Evolutionary conservation across 2,113 vertebrate genomes (phyloP), one percentile per base, ranked within the genome.

Genomic region (Oxyura jamaicensis): DNA sequence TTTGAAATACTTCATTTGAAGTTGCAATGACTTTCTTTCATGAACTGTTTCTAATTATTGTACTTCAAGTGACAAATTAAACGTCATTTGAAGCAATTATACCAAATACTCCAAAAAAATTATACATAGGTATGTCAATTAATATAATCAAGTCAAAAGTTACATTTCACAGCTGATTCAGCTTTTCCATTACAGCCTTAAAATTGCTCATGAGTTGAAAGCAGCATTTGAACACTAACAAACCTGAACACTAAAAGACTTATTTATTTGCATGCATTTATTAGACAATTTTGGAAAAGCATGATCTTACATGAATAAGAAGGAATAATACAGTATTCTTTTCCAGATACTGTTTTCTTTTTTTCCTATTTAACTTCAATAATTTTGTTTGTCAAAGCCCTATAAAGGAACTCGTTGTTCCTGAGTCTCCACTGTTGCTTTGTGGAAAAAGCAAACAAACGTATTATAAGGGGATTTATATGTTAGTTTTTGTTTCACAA

Each of bases 11-110:
- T 95, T 98, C 95, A 96, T 97, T 96, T 96, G 95, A 95, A 94
- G 96, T 97, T 97, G 73, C 94, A 96, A 96, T 97, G 36, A 97
- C 96, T 98, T 97, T 95, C 96, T 98, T 97, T 97, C 96, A 97
- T 96, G 93, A 96, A 96, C 90, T 97, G 93, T 97, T 97, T 95
- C 97, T 98, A 97, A 98, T 98, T 98, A 97, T 97, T 98, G 92
- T 97, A 95, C 95, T 98, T 98, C 95, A 97, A 96, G 87, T 96
- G 97, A 97, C 97, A 98, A 98, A 98, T 98, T 98, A 97, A 98
- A 97, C 97, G 96, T 96, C 98, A 98, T 97, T 98, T 98, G 95
- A 98, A 29, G 91, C 93, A 98, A 98, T 98, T 98, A 96, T 85
- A 95, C 90, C 79, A 97, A 97, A 98, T 97, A 96, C 96, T 98